Base-by-base conservation (phyloP, 2,797 vertebrate genomes). In the Spatula clypeata region DNA sequence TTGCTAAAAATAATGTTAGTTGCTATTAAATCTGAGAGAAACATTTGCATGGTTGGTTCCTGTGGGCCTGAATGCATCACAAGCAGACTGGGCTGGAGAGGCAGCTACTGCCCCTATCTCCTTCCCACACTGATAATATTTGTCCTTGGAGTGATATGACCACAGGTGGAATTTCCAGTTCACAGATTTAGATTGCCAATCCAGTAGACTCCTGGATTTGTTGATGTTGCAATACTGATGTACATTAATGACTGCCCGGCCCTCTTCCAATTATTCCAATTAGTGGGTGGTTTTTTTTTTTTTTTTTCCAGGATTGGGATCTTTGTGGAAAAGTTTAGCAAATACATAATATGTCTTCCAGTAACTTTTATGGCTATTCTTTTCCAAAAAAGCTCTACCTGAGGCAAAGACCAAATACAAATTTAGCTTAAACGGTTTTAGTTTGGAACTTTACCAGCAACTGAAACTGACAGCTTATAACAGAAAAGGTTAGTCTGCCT, bases 401-500 rank as follows among this genome's bases (percentile, higher is more conserved):
- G 53, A 90, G 66, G 67, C 64, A 80, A 77, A 95, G 26, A 77
- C 36, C 36, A 89, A 89, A 85, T 31, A 83, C 8, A 74, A 81
- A 86, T 81, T 75, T 83, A 90, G n/a, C 19, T 81, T 19, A 76
- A 79, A 81, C 29, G 10, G 13, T 69, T 92, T 55, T 82, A 79
- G 27, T 54, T 51, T 61, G 36, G 47, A 86, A 81, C 9, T 65
- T 64, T 40, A 38, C 16, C 62, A 91, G 72, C 32, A 92, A 80
- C 47, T 58, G 65, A 60, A 95, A 88, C 47, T 88, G 70, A 54
- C 76, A 86, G 38, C 31, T 86, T 87, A 32, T 81, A 51, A 26
- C 89, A 72, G 79, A 92, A 94, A 91, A 91, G 9, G 15, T 80
- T 58, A 74, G 54, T 71, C 73, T 91, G 62, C 54, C 29, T 79